Conservation (phyloP, 2,113 vertebrate species). For the Agapornis roseicollis region DNA sequence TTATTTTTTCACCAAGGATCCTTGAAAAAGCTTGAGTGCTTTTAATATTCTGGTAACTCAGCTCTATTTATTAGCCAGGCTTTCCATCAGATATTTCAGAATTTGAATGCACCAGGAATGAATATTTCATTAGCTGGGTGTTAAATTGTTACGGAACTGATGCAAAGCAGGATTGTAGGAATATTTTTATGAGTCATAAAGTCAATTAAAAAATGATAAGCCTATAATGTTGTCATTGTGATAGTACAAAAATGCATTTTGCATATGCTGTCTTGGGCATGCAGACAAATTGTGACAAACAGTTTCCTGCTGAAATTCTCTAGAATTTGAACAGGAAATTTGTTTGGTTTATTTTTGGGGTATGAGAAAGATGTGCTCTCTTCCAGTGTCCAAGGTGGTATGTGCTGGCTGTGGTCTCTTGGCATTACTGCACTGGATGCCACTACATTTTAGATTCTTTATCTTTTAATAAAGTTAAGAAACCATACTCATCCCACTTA, state of each 20-base stretch:
- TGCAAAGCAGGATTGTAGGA: slow-evolving; percentile 60
- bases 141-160: slow-evolving; percentile 71
- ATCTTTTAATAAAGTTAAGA: not conserved
- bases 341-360: slow-evolving; percentile 40
- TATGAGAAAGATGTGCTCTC: slow-evolving; percentile 8
- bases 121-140: slow-evolving; percentile 63
- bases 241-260: slow-evolving; percentile 52
- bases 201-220: slow-evolving; percentile 78
- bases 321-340: not conserved
- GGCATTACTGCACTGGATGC: not conserved
- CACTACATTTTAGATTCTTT: not conserved
- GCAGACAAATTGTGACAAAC: slow-evolving; percentile 19
- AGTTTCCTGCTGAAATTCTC: slow-evolving; percentile 26
- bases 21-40: not conserved
- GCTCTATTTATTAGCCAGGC: slow-evolving; percentile 64
- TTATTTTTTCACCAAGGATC: slow-evolving; percentile 9
- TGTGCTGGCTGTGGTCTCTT: not conserved
- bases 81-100: slow-evolving; percentile 67
- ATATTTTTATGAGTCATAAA: slow-evolving; percentile 74
- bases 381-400: not conserved
- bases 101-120: slow-evolving; percentile 62
- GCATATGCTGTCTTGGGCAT: slow-evolving; percentile 34
- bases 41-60: slow-evolving; percentile 67
- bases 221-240: slow-evolving; percentile 57
- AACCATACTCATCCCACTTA: not conserved